Evolutionary conservation across 1,140 invertebrate genomes (phyloP).

Genomic region (Bradysia coprophila): DNA sequence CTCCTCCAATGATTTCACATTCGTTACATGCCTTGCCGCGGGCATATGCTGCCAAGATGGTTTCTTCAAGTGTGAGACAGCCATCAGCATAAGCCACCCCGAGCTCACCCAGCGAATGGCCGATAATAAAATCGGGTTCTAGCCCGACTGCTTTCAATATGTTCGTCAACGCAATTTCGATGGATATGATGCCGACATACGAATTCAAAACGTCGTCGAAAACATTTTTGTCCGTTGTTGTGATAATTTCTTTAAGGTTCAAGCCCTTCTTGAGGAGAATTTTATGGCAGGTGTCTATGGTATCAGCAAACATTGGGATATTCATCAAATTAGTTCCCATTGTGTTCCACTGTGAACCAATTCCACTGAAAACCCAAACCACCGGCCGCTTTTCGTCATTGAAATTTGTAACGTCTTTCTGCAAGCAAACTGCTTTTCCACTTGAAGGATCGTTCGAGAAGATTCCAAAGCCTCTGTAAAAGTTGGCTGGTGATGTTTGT

Average conservation of each 20-base stretch:
- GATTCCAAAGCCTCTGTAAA: slow-evolving; percentile 61
- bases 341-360: slow-evolving; percentile 91
- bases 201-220: slow-evolving; percentile 73
- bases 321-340: slow-evolving; percentile 76
- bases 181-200: slow-evolving; percentile 84
- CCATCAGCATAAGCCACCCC: slow-evolving; percentile 95
- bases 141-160: slow-evolving; percentile 56
- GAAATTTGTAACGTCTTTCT: slow-evolving; percentile 20
- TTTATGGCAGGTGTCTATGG: slow-evolving; percentile 55
- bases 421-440: slow-evolving; percentile 15
- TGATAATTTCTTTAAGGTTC: slow-evolving; percentile 64
- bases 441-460: slow-evolving; percentile 42
- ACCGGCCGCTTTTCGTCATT: slow-evolving; percentile 50
- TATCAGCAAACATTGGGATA: slow-evolving; percentile 58
- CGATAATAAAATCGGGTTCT: slow-evolving; percentile 80
- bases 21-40: slow-evolving; percentile 74
- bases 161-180: slow-evolving; percentile 87
- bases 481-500: slow-evolving; percentile 47
- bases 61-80: slow-evolving; percentile 79
- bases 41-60: slow-evolving; percentile 80
- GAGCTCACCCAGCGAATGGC: slow-evolving; percentile 88
- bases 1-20: slow-evolving; percentile 47
- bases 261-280: slow-evolving; percentile 56
- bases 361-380: slow-evolving; percentile 90
- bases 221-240: slow-evolving; percentile 48